Evolutionary conservation across 2,888 invertebrate genomes (phyloP), one percentile per base, ranked within the genome.

Genomic region (Enchytraeus crypticus): DNA sequence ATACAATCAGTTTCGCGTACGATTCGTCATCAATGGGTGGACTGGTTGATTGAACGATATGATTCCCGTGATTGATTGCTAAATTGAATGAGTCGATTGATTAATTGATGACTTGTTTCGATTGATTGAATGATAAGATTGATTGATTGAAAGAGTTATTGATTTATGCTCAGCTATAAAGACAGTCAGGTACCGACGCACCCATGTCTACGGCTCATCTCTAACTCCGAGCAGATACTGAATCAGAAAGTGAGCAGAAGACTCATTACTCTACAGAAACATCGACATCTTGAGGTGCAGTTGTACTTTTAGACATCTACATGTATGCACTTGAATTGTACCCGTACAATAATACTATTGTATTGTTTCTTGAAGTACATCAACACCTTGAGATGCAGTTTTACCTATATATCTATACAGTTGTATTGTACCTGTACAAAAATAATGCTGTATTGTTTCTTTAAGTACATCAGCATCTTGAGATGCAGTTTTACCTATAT

Each of bases 211-310:
- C 73, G 80, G 61, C 78, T 97, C 57, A 80, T 89, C 38, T 85
- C 86, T 27, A 95, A 91, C 81, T 89, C 90, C 8, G 95, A 97
- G 79, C 97, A 98, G 80, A 81, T 85, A 23, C 80, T 98, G 54
- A 90, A 88, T 18, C 85, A 85, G 69, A 84, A 87, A 69, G 87
- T 91, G 0, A 86, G 90, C 14, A 83, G 96, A 29, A 81, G 92
- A 53, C 82, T 96, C 47, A 84, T 96, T 30, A 92, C 92, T 0
- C 92, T 89, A 79, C 85, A 87, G 78, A 95, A 93, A 81, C 76
- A 61, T 23, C 26, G 38, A 11, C 63, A 59, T 49, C 59, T 43
- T 27, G n/a, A 57, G 63, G 65, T 64, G 3, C 54, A 23, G 43
- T 47, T 27, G 2, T 21, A 23, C 27, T 29, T 3, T 34, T 55